phyloP scores from a whole-genome alignment of 1,140 invertebrate genomes.

The Cydia amplana region DNA sequence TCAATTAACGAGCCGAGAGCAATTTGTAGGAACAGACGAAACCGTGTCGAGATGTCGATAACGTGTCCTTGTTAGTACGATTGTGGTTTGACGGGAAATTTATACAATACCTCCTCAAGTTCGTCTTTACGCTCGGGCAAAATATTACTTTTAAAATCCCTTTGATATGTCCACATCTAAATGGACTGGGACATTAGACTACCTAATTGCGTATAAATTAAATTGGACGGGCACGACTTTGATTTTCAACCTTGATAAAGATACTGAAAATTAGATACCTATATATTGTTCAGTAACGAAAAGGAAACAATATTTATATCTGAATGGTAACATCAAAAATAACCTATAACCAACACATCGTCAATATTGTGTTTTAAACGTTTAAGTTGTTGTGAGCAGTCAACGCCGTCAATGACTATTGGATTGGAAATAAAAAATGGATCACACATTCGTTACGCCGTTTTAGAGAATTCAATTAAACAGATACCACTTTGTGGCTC shows the following conservation, averaged over 20 bases:
- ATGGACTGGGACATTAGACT: no score
- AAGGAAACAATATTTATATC: no score
- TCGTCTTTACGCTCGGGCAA: neutral
- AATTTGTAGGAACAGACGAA: constrained; percentile 61
- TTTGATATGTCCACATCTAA: no score
- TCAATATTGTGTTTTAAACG: constrained; percentile 8
- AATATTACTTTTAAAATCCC: no score
- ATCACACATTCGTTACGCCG: constrained; percentile 38
- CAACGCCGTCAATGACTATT: constrained; percentile 22
- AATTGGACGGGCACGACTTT: no score
- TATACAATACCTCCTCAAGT: neutral
- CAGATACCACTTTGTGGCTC: constrained; percentile 37
- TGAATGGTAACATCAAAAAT: neutral
- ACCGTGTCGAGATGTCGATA: constrained; percentile 65
- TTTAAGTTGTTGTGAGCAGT: constrained; percentile 12
- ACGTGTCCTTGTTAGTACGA: constrained; percentile 61
- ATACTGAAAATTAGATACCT: no score
- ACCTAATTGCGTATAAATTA: no score
- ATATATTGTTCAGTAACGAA: no score
- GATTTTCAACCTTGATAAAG: no score
- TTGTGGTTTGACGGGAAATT: constrained; percentile 39
- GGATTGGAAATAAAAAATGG: constrained; percentile 37
- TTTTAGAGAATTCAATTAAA: constrained; percentile 43
- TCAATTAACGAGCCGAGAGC: constrained; percentile 67
- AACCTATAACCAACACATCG: neutral